These are phyloP conservation scores for Aphelenchoides besseyi DNA, from an alignment of 1,140 invertebrate genomes.

Conservation along the genomic window DNA sequence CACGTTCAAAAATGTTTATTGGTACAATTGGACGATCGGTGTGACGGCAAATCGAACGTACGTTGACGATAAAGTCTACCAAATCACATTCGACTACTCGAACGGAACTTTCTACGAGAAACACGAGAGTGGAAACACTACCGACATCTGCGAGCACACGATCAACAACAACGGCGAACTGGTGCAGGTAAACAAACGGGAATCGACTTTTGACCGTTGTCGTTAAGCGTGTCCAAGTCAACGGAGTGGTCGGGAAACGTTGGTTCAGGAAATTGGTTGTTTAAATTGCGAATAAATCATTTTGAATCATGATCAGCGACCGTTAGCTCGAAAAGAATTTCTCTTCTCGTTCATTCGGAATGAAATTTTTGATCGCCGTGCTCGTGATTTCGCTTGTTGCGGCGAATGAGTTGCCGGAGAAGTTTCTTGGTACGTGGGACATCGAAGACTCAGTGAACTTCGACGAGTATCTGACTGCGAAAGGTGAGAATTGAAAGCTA, in stretches of 20 bases:
- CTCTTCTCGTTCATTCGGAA: neutral
- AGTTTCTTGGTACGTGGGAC: constrained; percentile 41
- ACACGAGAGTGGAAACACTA: neutral
- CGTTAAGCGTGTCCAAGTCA: neutral
- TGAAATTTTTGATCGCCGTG: neutral
- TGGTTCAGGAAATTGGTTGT: neutral
- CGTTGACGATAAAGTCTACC: constrained; percentile 7
- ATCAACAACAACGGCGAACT: constrained; percentile 8
- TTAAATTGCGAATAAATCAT: neutral
- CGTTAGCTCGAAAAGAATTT: neutral
- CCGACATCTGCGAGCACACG: constrained; percentile 10
- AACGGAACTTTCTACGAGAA: neutral
- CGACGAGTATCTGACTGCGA: constrained; percentile 39
- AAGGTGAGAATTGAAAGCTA: constrained; percentile 16
- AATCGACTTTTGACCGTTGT: neutral
- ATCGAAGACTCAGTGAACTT: constrained; percentile 40
- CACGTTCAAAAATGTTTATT: constrained; percentile 1
- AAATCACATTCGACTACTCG: neutral
- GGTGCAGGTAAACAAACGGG: neutral
- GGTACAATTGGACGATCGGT: neutral
- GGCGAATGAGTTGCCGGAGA: constrained; percentile 60
- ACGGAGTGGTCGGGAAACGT: neutral
- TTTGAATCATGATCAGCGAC: no score
- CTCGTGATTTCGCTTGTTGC: neutral
- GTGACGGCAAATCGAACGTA: neutral